Evolutionary conservation across 2,797 vertebrate genomes (phyloP), one percentile per base, ranked within the genome.

Genomic region (Sparidentex hasta): DNA sequence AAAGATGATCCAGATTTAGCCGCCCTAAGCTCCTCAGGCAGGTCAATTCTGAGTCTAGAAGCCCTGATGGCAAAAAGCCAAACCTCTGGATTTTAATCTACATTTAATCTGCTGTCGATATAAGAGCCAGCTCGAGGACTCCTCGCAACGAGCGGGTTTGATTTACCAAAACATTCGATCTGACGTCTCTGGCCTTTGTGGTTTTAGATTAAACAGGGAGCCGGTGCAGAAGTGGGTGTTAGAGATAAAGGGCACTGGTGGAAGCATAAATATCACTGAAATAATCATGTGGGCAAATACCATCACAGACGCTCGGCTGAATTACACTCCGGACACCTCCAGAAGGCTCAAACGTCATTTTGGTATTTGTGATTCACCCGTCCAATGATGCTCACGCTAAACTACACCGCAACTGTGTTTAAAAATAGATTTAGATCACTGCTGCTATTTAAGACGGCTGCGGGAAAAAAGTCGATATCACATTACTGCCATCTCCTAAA

Each of bases 191-290:
- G 66, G 59, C 62, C 68, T 78, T 78, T 82, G 59, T 71, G 75
- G 14, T 59, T 43, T 86, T 29, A 56, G 56, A 71, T 80, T 38
- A 75, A 83, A 76, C 66, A 47, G 23, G 3, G 33, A 55, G 51
- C 17, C 61, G 55, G 56, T 51, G 7, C 43, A 58, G 71, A 3
- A 29, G 33, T 8, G 62, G 63, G 18, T 65, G 64, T 61, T 59
- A 0, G 41, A 80, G 65, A 65, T 78, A 88, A 89, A 91, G 85
- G 81, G 67, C 76, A 76, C 84, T 67, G 66, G 81, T 86, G 70
- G 80, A 70, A 88, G 83, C 76, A 54, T 80, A 76, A 62, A 87
- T 77, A 82, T 72, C 74, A 85, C 76, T 48, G 57, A 62, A 68
- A 67, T 78, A 78, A 80, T 86, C 67, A 79, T 76, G 80, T 68